Conservation (phyloP, 2,797 vertebrate species). For the Cossypha heuglini region DNA sequence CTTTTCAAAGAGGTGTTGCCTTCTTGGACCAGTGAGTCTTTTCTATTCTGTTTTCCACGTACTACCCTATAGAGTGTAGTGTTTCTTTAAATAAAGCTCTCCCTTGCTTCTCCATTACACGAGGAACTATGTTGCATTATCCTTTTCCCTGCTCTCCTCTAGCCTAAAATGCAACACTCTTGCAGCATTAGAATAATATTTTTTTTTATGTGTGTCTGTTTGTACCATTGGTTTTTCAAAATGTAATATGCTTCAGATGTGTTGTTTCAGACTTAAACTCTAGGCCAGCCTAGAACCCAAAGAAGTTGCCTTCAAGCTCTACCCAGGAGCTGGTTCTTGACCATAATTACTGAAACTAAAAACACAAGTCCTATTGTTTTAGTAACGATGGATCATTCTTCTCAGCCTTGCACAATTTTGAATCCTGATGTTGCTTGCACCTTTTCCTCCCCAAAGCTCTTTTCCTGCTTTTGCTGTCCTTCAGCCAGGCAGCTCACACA, state of each 20-base stretch:
- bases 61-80: no score
- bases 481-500: neutral
- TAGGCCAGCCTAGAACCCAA: neutral
- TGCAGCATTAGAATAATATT: neutral
- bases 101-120: no score
- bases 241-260: rapidly evolving
- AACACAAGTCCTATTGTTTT: neutral
- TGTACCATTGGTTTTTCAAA: neutral
- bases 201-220: neutral
- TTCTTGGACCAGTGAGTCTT: no score
- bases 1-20: no score
- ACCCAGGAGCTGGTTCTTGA: neutral
- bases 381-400: neutral
- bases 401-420: neutral
- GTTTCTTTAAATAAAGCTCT: no score
- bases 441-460: neutral
- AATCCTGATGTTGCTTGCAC: neutral
- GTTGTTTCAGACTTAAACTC: neutral
- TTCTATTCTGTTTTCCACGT: no score
- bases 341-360: neutral
- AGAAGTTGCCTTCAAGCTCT: neutral
- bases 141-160: no score
- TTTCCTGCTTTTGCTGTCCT: neutral
- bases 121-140: no score
- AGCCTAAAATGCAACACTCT: neutral